Percentiles rank a stretch among this genome's conserved stretches.
phyloP scores from a whole-genome alignment of 2,888 invertebrate species.

The Plebejus melissa region DNA sequence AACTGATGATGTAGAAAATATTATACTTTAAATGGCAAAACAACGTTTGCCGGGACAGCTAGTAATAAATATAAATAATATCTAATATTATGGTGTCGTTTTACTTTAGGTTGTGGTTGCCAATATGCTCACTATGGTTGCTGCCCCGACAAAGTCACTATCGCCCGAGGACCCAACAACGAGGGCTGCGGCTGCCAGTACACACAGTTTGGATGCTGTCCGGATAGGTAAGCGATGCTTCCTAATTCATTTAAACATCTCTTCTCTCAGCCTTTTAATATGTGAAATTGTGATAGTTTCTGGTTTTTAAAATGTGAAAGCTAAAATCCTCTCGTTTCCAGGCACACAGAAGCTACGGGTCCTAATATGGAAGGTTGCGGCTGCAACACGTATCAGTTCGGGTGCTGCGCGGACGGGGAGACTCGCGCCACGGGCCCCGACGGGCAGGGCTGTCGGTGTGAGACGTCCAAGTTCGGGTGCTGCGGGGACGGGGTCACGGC shows the following conservation, averaged over 20 bases:
- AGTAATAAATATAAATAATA: too few relatives aligned
- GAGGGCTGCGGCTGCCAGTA: constrained; percentile 91
- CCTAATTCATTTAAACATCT: background rate
- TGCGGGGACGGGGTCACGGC: constrained; percentile 91
- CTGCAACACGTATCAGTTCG: constrained; percentile 92
- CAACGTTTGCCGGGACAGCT: too few relatives aligned
- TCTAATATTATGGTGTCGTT: background rate
- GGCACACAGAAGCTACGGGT: constrained; percentile 86
- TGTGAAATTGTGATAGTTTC: too few relatives aligned
- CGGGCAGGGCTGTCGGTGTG: constrained; percentile 86
- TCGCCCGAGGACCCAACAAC: constrained; percentile 87
- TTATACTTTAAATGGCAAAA: too few relatives aligned
- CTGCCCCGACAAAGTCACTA: constrained; percentile 89
- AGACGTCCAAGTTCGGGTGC: constrained; percentile 87
- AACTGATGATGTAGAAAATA: too few relatives aligned
- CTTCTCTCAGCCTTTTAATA: background rate
- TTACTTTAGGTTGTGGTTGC: constrained; percentile 85
- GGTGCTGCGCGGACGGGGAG: constrained; percentile 93
- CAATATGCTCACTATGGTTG: constrained; percentile 87
- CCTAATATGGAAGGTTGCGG: constrained; percentile 89
- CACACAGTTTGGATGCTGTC: constrained; percentile 88
- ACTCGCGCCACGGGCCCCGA: constrained; percentile 84
- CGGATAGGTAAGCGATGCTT: constrained; percentile 79
- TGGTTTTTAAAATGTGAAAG: background rate
- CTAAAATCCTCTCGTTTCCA: constrained; percentile 36